A percentile compares a stretch with the other conserved stretches of the same genome.
These are phyloP conservation scores for Bucco capensis DNA, from an alignment of 2,113 vertebrate genomes.

Conservation along the genomic window DNA sequence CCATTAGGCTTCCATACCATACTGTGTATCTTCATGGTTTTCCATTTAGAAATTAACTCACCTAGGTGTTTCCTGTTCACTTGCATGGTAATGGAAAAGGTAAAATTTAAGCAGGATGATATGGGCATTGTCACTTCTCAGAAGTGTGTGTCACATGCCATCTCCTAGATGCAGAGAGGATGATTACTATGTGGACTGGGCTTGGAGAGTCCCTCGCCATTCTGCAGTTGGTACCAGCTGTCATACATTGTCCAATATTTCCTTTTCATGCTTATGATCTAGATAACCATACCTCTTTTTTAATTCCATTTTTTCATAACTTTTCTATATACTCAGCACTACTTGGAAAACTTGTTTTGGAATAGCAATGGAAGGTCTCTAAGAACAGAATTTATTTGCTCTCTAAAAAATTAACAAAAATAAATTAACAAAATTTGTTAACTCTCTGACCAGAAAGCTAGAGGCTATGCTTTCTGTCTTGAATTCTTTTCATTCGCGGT, in stretches of 20 bases:
- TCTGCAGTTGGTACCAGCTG: neutral
- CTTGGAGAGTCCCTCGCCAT: neutral
- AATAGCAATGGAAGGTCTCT: neutral
- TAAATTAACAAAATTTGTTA: too few species aligned
- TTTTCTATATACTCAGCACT: neutral
- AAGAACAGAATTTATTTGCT: neutral
- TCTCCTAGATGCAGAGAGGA: neutral
- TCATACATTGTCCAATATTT: neutral
- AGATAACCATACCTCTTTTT: neutral
- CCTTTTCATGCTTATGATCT: neutral
- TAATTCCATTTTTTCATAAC: neutral
- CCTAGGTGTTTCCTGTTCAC: neutral
- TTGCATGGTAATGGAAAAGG: neutral
- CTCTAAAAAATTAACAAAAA: too few species aligned
- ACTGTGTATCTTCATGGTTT: fast-evolving
- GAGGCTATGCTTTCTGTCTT: neutral
- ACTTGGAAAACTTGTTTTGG: neutral
- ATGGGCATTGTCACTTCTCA: fast-evolving
- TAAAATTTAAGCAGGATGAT: neutral
- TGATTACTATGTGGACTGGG: neutral
- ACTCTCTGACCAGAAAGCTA: neutral
- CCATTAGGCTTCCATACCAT: neutral
- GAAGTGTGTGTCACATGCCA: too few species aligned
- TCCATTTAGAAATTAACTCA: neutral
- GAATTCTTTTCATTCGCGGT: neutral